These are phyloP conservation scores for Centroberyx gerrardi DNA, from an alignment of 2,797 vertebrate genomes.

Conservation along the genomic window DNA sequence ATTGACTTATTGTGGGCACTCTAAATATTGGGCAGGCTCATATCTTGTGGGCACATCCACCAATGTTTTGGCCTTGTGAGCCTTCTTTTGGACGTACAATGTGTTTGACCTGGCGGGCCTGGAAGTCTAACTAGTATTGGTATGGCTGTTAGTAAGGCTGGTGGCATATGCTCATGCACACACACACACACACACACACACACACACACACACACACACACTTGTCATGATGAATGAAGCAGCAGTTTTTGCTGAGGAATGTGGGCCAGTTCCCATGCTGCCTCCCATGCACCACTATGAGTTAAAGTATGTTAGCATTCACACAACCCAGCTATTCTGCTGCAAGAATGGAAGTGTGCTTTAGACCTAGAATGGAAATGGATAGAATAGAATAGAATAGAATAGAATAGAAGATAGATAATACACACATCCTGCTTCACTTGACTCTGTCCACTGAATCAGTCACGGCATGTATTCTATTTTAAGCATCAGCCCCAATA, in stretches of 20 bases:
- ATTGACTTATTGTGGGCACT: no score
- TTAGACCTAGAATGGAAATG: not conserved
- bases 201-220: slow-evolving; percentile 9
- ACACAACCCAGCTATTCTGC: not conserved
- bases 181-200: not conserved
- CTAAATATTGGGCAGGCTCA: no score
- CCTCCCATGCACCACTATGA: slow-evolving; percentile 17
- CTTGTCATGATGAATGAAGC: slow-evolving; percentile 42
- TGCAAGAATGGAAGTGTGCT: slow-evolving; percentile 3
- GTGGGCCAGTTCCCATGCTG: slow-evolving; percentile 66
- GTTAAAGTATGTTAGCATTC: slow-evolving; percentile 12
- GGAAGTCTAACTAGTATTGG: not conserved
- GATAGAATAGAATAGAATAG: not conserved
- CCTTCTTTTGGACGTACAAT: no score
- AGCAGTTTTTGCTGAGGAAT: slow-evolving; percentile 61
- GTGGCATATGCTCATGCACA: not conserved
- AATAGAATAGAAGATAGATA: not conserved
- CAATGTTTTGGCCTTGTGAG: no score
- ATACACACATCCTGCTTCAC: not conserved
- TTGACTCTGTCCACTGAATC: slow-evolving; percentile 2
- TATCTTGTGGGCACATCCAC: no score
- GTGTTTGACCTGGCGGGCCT: no score
- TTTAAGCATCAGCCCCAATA: slow-evolving; percentile 7
- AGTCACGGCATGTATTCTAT: not conserved
- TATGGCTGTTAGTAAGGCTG: not conserved